Conservation (phyloP, 2,113 vertebrate species). For the Anarrhichthys ocellatus region DNA sequence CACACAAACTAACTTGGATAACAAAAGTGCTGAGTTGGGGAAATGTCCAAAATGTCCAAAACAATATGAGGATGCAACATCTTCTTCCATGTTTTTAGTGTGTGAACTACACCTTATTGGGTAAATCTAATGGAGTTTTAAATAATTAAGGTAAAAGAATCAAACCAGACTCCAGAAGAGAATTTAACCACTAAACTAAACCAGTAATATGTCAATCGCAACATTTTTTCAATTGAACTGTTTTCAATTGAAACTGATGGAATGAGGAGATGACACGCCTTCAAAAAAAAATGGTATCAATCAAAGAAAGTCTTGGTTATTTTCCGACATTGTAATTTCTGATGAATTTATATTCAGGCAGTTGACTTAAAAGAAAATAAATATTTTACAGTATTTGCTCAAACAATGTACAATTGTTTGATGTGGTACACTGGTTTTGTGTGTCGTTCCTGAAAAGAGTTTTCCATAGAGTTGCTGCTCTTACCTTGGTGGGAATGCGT, state of each 20-base stretch:
- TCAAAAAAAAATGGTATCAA: not conserved
- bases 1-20: not conserved
- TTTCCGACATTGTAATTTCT: not conserved
- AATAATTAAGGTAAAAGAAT: not conserved
- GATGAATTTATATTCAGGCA: not conserved
- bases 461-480: constrained; percentile 7
- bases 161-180: not conserved
- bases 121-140: not conserved
- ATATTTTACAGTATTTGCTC: not conserved
- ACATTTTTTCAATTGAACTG: too few relatives aligned
- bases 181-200: not conserved
- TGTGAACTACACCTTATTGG: not conserved
- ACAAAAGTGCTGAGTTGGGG: not conserved
- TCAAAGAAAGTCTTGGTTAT: not conserved
- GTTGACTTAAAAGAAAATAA: not conserved
- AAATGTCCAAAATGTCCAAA: not conserved
- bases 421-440: not conserved
- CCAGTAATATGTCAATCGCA: too few relatives aligned
- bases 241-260: not conserved
- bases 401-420: not conserved
- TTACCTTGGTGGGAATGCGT: constrained; percentile 96
- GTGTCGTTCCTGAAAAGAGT: not conserved
- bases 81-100: not conserved
- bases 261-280: not conserved
- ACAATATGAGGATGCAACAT: not conserved